These are phyloP conservation scores for Urocolius indicus DNA, from an alignment of 2,113 vertebrate genomes.

Conservation along the genomic window DNA sequence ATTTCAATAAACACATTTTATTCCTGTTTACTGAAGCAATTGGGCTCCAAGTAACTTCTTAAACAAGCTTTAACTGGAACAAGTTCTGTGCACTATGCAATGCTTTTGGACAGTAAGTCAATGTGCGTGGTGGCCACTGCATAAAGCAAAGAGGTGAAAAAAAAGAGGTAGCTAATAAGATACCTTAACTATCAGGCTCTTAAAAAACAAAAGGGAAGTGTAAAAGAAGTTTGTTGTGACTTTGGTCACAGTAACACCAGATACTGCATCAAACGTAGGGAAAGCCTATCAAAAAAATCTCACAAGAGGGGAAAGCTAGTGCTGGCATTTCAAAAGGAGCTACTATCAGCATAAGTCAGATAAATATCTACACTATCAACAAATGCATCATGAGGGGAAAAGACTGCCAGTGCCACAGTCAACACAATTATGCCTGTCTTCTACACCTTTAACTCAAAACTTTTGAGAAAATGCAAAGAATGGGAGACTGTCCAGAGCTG, in stretches of 20 bases:
- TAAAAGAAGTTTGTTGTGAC: background rate
- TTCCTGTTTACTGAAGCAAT: background rate
- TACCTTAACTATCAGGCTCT: background rate
- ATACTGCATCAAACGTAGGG: background rate
- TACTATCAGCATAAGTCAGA: background rate
- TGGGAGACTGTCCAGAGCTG: background rate
- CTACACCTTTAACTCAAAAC: background rate
- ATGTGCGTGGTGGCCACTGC: background rate
- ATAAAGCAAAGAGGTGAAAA: background rate
- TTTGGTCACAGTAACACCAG: background rate
- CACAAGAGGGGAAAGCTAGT: background rate
- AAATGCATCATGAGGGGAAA: background rate
- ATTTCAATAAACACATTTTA: conserved; percentile 10
- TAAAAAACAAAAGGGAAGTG: background rate
- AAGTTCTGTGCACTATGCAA: background rate
- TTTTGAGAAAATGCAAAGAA: background rate
- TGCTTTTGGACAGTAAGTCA: background rate
- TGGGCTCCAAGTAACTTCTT: background rate
- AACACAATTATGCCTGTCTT: background rate
- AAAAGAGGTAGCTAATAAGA: background rate
- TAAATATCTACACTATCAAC: background rate
- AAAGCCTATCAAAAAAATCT: background rate
- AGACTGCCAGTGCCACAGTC: background rate
- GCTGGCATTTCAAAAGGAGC: background rate
- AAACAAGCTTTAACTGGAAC: conserved; percentile 34